Conservation (phyloP, 2,113 vertebrate genomes). For the Rhea pennata region DNA sequence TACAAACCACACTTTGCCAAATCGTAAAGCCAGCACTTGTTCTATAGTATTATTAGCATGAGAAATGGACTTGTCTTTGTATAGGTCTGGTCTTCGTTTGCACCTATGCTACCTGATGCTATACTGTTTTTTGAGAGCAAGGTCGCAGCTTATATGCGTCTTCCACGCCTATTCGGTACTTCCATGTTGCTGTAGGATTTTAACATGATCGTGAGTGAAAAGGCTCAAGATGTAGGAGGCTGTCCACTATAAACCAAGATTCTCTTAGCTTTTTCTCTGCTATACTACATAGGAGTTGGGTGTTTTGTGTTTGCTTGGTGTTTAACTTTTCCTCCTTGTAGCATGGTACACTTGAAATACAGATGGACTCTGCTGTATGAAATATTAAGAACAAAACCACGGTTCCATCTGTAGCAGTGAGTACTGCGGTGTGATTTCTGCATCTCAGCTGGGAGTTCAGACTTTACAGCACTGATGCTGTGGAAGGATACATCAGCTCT, state of each 20-base stretch:
- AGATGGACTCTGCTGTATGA: neutral
- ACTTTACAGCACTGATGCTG: neutral
- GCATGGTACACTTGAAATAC: neutral
- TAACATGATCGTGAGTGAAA: neutral
- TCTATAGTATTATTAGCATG: neutral
- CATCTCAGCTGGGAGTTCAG: accelerated
- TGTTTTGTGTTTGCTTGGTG: neutral
- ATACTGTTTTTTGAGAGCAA: neutral
- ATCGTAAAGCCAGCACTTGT: neutral
- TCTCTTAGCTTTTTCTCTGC: neutral
- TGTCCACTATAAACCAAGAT: accelerated
- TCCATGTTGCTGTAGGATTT: neutral
- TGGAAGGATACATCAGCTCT: neutral
- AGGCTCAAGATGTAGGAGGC: neutral
- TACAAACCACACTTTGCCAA: neutral
- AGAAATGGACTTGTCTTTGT: neutral
- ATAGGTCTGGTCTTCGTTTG: neutral
- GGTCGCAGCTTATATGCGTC: neutral
- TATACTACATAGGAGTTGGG: neutral
- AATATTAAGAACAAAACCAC: accelerated
- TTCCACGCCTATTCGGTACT: neutral
- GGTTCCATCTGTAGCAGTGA: neutral
- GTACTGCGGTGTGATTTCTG: neutral
- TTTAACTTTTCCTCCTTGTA: neutral
- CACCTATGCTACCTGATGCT: neutral